phyloP scores from a whole-genome alignment of 1,140 invertebrate genomes.

The Drosophila busckii region DNA sequence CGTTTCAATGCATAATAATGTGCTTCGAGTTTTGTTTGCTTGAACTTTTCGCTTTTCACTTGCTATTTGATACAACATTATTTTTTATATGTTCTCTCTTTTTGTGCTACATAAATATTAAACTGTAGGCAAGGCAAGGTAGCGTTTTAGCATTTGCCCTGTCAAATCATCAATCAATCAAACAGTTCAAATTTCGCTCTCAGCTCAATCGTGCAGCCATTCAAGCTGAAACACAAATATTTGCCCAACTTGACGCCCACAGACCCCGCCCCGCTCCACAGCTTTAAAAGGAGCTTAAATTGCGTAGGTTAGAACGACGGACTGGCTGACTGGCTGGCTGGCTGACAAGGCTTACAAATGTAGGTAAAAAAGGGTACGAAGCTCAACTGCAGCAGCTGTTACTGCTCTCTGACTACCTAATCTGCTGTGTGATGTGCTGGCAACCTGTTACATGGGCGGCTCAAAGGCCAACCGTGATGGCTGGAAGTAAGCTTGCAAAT shows the following conservation, averaged over 20 bases:
- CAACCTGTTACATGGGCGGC: slow-evolving; percentile 57
- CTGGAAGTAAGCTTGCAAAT: too few relatives aligned
- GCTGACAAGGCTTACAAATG: slow-evolving; percentile 70
- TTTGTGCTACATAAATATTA: slow-evolving; percentile 48
- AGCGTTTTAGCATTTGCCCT: too few relatives aligned
- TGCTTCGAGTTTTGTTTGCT: slow-evolving; percentile 21
- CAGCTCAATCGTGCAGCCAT: slow-evolving; percentile 71
- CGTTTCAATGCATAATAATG: slow-evolving; percentile 73
- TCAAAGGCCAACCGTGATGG: background rate
- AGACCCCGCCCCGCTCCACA: too few relatives aligned
- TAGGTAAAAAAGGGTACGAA: slow-evolving; percentile 58
- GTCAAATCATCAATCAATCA: slow-evolving; percentile 75
- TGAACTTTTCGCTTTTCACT: slow-evolving; percentile 4
- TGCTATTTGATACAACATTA: slow-evolving; percentile 17
- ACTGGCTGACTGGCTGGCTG: slow-evolving; percentile 28
- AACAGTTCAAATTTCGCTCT: slow-evolving; percentile 75
- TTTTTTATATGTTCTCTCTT: slow-evolving; percentile 3
- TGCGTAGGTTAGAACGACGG: slow-evolving; percentile 2
- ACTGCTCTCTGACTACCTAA: slow-evolving; percentile 53
- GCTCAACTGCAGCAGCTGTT: slow-evolving; percentile 49
- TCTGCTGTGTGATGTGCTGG: slow-evolving; percentile 60
- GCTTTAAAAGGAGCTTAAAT: too few relatives aligned
- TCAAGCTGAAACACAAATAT: slow-evolving; percentile 73
- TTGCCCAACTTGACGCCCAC: too few relatives aligned
- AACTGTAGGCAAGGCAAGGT: slow-evolving; percentile 2